These are phyloP conservation scores for Gobionotothen gibberifrons DNA, from an alignment of 2,797 vertebrate species.

Conservation along the genomic window DNA sequence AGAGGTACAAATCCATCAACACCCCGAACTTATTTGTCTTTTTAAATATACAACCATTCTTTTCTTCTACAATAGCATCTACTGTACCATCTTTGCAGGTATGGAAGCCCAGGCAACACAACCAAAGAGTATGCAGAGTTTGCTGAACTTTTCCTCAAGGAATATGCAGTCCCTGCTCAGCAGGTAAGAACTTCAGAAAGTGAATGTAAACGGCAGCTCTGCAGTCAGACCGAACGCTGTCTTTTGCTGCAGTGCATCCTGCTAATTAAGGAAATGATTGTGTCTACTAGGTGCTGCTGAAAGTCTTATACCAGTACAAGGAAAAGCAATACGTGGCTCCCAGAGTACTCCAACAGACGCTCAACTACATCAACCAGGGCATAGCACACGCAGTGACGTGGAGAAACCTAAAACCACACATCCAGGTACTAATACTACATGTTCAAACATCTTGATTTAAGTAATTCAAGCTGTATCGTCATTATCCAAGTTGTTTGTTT, in stretches of 20 bases:
- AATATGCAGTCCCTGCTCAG: constrained; percentile 95
- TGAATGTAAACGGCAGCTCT: background rate
- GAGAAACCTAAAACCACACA: constrained; percentile 98
- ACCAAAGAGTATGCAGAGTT: constrained; percentile 99
- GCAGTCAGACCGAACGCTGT: background rate
- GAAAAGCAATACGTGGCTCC: constrained; percentile 98
- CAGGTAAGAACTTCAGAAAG: constrained; percentile 82
- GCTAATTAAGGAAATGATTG: constrained; percentile 1
- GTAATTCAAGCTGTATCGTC: too few relatives aligned
- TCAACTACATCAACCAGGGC: constrained; percentile 99
- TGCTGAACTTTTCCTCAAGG: constrained; percentile 98
- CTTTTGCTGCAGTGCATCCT: constrained; percentile 3
- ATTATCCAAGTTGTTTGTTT: background rate
- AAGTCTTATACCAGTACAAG: constrained; percentile 98
- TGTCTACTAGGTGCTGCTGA: constrained; percentile 91
- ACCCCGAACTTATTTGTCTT: background rate
- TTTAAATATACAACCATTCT: accelerated
- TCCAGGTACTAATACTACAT: constrained; percentile 87
- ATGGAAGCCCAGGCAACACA: constrained; percentile 98
- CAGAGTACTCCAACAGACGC: constrained; percentile 96
- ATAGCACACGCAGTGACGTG: constrained; percentile 98
- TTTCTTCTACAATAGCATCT: too few relatives aligned
- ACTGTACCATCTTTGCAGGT: constrained; percentile 77
- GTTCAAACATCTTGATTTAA: too few relatives aligned
- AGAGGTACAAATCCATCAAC: constrained; percentile 85